Conservation (phyloP, 1,140 invertebrate species). For the Cyphomyrmex costatus region DNA sequence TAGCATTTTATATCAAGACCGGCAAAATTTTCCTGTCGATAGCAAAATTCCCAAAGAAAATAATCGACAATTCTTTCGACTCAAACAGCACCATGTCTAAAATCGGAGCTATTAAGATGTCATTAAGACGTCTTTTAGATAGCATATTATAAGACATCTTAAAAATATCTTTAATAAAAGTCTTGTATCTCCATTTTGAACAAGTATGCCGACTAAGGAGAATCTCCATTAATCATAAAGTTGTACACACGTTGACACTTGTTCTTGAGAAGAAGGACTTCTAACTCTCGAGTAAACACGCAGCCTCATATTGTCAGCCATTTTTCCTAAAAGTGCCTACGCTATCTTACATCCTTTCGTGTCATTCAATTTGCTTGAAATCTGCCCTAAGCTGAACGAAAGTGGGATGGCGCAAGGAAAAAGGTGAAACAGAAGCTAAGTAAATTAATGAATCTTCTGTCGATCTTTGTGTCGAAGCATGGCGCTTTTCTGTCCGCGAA, state of each 20-base stretch:
- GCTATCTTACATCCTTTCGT: slow-evolving; percentile 79
- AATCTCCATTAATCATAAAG: background rate
- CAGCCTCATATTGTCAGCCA: slow-evolving; percentile 60
- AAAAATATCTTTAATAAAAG: too few species aligned
- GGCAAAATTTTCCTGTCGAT: slow-evolving; percentile 2
- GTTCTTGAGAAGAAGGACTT: background rate
- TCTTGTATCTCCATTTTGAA: too few species aligned
- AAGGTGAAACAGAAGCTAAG: slow-evolving; percentile 59
- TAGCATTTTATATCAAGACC: slow-evolving; percentile 34
- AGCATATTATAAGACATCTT: too few species aligned
- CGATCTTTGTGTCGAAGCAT: slow-evolving; percentile 32
- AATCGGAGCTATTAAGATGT: too few species aligned
- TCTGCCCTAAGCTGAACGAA: slow-evolving; percentile 44
- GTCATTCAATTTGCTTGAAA: slow-evolving; percentile 63
- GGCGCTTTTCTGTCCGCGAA: slow-evolving; percentile 40
- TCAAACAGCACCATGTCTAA: too few species aligned
- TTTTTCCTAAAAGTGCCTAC: slow-evolving; percentile 86
- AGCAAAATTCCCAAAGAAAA: slow-evolving; percentile 4
- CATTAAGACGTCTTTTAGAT: too few species aligned
- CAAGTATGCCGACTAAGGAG: too few species aligned
- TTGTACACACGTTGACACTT: slow-evolving; percentile 20
- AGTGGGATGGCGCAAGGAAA: slow-evolving; percentile 7
- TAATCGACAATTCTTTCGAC: background rate
- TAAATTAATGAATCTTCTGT: slow-evolving; percentile 60
- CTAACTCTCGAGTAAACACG: slow-evolving; percentile 28